Percentiles rank a stretch among this genome's conserved stretches.
phyloP scores from a whole-genome alignment of 2,797 vertebrate genomes.

The Cichlasoma orientale region DNA sequence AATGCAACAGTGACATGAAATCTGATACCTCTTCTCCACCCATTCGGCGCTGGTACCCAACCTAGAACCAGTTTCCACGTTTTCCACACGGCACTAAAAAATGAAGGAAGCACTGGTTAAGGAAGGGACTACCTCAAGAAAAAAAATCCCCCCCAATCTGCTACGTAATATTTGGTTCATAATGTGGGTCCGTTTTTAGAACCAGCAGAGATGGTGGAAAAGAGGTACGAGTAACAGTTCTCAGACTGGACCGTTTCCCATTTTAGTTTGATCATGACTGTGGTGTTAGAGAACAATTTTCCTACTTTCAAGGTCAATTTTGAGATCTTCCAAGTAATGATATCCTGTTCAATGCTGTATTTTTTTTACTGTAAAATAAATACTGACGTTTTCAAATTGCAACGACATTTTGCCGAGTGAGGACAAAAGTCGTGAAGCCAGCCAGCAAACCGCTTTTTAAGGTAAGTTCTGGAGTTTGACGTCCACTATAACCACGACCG shows the following conservation, averaged over 20 bases:
- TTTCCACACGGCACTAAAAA: not conserved
- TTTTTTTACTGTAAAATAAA: slow-evolving; percentile 64
- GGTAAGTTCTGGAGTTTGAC: slow-evolving; percentile 55
- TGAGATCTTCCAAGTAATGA: slow-evolving; percentile 17
- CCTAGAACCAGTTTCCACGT: not conserved
- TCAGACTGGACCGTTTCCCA: not conserved
- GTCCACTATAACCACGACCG: accelerated
- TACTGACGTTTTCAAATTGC: slow-evolving; percentile 36
- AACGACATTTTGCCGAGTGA: slow-evolving; percentile 8
- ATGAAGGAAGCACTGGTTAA: not conserved
- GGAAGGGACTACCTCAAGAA: not conserved
- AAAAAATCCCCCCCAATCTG: no score
- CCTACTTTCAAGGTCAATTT: slow-evolving; percentile 3
- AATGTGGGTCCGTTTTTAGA: not conserved
- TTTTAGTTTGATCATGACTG: not conserved
- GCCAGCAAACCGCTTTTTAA: not conserved
- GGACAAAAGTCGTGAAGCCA: not conserved
- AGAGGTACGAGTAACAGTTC: not conserved
- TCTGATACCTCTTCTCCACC: not conserved
- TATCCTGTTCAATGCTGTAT: slow-evolving; percentile 20
- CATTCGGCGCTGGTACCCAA: not conserved
- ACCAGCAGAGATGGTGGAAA: not conserved
- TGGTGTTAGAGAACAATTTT: slow-evolving; percentile 10
- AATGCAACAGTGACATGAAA: slow-evolving; percentile 21
- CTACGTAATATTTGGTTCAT: not conserved